Percentiles rank a stretch among this genome's conserved stretches.
Conservation (phyloP, 2,888 invertebrate genomes). For the Drosophila ezoana region DNA sequence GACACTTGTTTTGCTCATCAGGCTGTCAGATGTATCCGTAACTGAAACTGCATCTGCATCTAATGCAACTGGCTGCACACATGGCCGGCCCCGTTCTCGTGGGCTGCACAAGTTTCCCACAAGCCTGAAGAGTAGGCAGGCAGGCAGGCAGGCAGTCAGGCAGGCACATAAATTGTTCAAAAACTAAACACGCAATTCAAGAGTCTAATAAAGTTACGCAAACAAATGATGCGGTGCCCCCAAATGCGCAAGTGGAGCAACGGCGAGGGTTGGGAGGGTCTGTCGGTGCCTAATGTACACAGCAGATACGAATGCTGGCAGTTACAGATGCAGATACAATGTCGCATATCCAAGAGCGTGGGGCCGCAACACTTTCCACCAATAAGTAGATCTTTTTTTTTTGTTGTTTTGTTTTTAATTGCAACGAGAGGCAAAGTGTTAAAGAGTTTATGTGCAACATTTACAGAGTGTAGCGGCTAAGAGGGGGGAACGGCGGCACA, state of each 20-base stretch:
- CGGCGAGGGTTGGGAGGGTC: constrained; percentile 6
- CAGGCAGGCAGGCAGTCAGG: constrained; percentile 30
- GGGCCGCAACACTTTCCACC: constrained; percentile 57
- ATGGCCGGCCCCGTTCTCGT: constrained; percentile 46
- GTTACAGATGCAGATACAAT: constrained; percentile 56
- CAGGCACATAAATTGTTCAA: constrained; percentile 70
- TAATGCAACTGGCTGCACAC: constrained; percentile 50
- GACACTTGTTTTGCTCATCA: constrained; percentile 41
- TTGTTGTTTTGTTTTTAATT: constrained; percentile 62
- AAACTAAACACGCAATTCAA: constrained; percentile 80
- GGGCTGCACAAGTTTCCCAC: constrained; percentile 67
- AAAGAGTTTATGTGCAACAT: constrained; percentile 84
- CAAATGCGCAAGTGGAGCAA: constrained; percentile 73
- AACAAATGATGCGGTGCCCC: constrained; percentile 82
- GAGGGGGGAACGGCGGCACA: constrained; percentile 8
- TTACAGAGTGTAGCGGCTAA: constrained; percentile 56
- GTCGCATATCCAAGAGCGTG: constrained; percentile 46
- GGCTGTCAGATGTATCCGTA: constrained; percentile 20
- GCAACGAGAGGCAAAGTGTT: constrained; percentile 82
- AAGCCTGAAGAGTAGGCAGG: constrained; percentile 23
- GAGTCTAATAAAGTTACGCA: constrained; percentile 81
- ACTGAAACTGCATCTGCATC: constrained; percentile 20
- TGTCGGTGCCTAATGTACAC: constrained; percentile 59
- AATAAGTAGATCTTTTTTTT: constrained; percentile 66
- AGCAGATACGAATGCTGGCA: constrained; percentile 56